Base-by-base conservation (phyloP, 2,888 invertebrate species). In the Luperina testacea region DNA sequence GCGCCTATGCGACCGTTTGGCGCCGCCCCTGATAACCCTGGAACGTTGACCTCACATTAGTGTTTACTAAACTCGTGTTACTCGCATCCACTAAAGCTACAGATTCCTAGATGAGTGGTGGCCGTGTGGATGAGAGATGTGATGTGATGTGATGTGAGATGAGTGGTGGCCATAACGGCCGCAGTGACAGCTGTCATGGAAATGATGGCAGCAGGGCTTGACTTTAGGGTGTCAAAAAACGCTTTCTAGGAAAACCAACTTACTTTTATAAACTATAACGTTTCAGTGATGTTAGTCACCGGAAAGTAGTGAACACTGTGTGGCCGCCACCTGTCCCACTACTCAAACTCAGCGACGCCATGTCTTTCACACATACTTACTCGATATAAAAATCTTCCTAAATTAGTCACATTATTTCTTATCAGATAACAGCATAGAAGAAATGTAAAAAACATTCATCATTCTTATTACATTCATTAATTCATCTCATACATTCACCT, bases 21-120 rank as follows among this genome's bases (percentile, higher is more conserved):
- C 96, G 96, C 96, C 96, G 95, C 94, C 94, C 92, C 94, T 93
- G 96, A 96, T 96, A 96, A 96, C 96, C 96, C 92, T 94, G 93
- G 95, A 94, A 93, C 95, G 96, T 95, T 96, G 96, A 96, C 96
- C 96, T 92, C 93, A 93, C 94, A 94, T 95, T 95, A 92, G 92
- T 95, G 94, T 95, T 95, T 95, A 96, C 95, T 93, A 95, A 95
- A 93, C 93, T 92, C 90, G 90, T 90, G 89, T 89, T 91, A 93
- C 90, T 90, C 88, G 87, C 90, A 92, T 92, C 91, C 91, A 92
- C 87, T 89, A 71, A n/a, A 42, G 13, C n/a, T 65, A 67, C 11
- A 4, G 38, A 42, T 71, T 71, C 8, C 4, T 71, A n/a, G 1
- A 20, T n/a, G 17, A 38, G 38, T 67, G n/a, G 38, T 38, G 67